A percentile compares a stretch with the other conserved stretches of the same genome.
Conservation (phyloP, 30 jellyfish, hydroid and myxozoan genomes). For the Aurelia sp. region DNA sequence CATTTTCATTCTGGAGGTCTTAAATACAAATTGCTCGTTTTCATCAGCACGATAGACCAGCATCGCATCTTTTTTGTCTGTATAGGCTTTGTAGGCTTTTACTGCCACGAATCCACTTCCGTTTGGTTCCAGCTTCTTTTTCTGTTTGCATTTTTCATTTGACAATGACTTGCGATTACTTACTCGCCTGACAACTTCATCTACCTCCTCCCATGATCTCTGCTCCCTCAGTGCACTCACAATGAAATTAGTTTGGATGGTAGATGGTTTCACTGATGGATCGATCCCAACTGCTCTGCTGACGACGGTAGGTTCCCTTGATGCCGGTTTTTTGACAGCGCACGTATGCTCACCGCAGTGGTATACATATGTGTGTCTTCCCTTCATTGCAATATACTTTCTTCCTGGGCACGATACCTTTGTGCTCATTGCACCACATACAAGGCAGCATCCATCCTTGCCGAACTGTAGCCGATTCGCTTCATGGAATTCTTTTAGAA, state of each 20-base stretch:
- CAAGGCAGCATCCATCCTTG: conserved; percentile 7
- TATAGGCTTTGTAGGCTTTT: conserved; percentile 1
- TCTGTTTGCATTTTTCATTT: too few species aligned
- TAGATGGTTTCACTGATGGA: neutral
- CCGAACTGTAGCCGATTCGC: neutral
- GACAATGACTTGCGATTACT: neutral
- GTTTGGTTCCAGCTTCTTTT: neutral
- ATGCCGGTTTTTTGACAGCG: neutral
- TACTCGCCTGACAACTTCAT: neutral
- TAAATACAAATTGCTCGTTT: neutral
- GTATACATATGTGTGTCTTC: neutral
- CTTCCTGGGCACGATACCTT: neutral
- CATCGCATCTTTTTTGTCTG: neutral
- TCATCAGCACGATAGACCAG: neutral
- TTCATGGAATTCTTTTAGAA: neutral
- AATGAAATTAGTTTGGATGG: neutral
- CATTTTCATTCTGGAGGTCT: neutral
- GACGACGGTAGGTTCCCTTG: neutral
- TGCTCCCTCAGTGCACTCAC: neutral
- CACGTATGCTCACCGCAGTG: conserved; percentile 10
- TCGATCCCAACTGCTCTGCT: neutral
- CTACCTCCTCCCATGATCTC: neutral
- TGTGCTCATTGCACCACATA: neutral
- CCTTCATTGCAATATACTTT: neutral
- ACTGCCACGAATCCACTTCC: neutral